Evolutionary conservation across 2,113 vertebrate species (phyloP).

Genomic region (Pseudorasbora parva): DNA sequence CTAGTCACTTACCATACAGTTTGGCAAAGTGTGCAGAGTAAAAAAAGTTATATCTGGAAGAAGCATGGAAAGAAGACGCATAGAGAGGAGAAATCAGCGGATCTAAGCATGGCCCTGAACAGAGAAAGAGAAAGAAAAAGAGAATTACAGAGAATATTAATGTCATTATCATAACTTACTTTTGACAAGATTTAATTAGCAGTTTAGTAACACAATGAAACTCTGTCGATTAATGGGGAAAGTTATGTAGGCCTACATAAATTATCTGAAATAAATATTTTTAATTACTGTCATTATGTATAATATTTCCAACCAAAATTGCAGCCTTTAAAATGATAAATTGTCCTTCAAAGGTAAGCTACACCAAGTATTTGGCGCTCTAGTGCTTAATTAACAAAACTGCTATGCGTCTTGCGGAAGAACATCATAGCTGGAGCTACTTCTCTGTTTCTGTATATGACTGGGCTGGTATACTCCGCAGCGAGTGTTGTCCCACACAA

Average conservation of each 20-base stretch:
- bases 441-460: too few relatives aligned
- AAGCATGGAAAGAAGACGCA: conserved; percentile 87
- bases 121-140: conserved; percentile 10
- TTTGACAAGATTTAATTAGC: background rate
- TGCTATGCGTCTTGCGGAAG: too few relatives aligned
- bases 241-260: background rate
- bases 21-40: conserved; percentile 90
- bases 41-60: conserved; percentile 91
- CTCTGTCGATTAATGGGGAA: background rate
- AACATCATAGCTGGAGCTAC: too few relatives aligned
- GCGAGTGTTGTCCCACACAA: too few relatives aligned
- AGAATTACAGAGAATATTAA: background rate
- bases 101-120: conserved; percentile 87
- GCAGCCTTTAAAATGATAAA: background rate
- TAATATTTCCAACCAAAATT: background rate
- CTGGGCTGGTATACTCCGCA: too few relatives aligned
- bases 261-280: background rate
- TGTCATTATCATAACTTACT: background rate
- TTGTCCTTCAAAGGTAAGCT: background rate
- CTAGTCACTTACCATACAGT: conserved; percentile 85
- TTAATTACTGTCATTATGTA: background rate
- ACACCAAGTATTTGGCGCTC: too few relatives aligned
- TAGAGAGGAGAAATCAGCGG: conserved; percentile 89
- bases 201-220: background rate
- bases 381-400: too few relatives aligned